phyloP scores from a whole-genome alignment of 2,888 invertebrate genomes.

The Chloromyia formosa region DNA sequence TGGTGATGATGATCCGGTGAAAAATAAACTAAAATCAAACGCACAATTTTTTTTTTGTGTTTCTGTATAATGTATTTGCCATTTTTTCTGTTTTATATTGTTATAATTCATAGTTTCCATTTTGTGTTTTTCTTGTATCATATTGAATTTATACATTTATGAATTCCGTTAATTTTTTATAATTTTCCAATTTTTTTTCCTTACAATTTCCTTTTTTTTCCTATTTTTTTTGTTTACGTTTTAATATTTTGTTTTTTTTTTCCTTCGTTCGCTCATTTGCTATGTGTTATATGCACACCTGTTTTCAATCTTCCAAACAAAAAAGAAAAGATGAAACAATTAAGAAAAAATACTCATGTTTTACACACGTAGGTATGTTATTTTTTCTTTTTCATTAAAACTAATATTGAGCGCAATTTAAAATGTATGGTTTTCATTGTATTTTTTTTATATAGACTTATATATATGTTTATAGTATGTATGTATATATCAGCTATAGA shows the following conservation, averaged over 20 bases:
- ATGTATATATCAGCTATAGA: not conserved
- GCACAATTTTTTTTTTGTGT: not conserved
- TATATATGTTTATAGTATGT: not conserved
- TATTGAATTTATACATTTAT: not conserved
- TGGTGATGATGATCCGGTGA: too few species aligned
- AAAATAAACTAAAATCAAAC: not conserved
- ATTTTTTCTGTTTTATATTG: not conserved
- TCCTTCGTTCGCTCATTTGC: too few species aligned
- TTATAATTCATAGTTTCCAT: not conserved
- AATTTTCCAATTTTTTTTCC: not conserved
- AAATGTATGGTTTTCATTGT: not conserved
- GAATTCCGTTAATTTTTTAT: not conserved
- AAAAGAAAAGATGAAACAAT: too few species aligned
- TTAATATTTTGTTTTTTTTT: not conserved
- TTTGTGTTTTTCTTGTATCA: not conserved
- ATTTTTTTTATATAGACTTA: not conserved
- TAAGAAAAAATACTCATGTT: not conserved
- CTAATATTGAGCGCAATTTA: not conserved
- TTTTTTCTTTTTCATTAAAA: not conserved
- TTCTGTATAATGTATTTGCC: not conserved
- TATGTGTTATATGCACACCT: too few species aligned
- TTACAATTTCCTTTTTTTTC: not conserved
- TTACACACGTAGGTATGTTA: too few species aligned
- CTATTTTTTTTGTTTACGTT: not conserved
- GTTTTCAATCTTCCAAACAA: too few species aligned